Base-by-base conservation (phyloP, 1,140 invertebrate species). In the Pseudoatta argentina region DNA sequence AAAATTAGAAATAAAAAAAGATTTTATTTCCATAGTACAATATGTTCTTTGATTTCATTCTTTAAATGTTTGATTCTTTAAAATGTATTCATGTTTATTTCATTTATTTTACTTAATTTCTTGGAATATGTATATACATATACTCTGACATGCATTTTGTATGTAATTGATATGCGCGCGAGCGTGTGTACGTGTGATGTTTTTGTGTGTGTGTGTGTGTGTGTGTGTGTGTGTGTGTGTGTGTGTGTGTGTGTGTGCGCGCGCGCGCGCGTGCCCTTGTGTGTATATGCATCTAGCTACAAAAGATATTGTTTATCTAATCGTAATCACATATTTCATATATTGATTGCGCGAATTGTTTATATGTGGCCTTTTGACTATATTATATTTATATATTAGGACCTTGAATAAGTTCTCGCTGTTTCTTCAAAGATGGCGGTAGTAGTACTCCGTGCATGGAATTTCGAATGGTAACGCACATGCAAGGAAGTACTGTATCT, bases 251-350 rank as follows among this genome's bases (percentile, higher is more conserved):
- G 2, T 4, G 27, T 44, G 39, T 12, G 39, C 3, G 39, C 2
- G 3, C 8, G 1, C 30, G 24, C 48, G 2, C 81, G 34, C 7
- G 12, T 71, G 10, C 7, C n/a, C n/a, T n/a, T 39, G 1, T 44
- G 24, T 55, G 2, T 86, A 34, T 14, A 34, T 72, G 24, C 27
- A 72, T 72, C 21, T 59, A 82, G 30, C 18, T 18, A 24, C 18
- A 55, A 48, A 83, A 8, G 44, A n/a, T 75, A 53, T 73, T 27
- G 69, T 51, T 59, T 71, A 10, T 82, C 34, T 72, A 44, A 21
- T 59, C 24, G n/a, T 39, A 63, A 85, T 51, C n/a, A 44, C n/a
- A 16, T 81, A 79, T 79, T 87, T 75, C 48, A 34, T 8, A 51
- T 69, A 76, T 72, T 77, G 39, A 63, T 12, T 21, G 27, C 10